phyloP scores from a whole-genome alignment of 2,113 vertebrate species.

The Lipophrys pholis region DNA sequence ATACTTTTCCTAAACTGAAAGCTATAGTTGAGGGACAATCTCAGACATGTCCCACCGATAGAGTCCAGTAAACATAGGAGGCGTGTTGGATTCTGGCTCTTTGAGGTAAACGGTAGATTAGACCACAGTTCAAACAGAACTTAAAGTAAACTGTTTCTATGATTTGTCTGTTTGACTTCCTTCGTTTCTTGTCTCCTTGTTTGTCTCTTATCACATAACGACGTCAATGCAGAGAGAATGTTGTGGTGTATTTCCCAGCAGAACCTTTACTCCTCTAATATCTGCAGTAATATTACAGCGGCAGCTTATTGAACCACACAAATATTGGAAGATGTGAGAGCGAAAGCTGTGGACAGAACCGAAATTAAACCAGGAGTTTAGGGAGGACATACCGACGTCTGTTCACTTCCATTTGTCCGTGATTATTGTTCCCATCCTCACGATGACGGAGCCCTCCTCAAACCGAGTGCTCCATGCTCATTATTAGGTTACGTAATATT shows the following conservation, averaged over 20 bases:
- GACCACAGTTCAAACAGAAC: constrained; percentile 5
- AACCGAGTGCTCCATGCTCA: constrained; percentile 13
- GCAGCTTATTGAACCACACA: constrained; percentile 17
- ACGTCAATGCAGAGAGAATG: constrained; percentile 39
- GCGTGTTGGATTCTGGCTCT: too few species aligned
- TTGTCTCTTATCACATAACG: constrained; percentile 33
- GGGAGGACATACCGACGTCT: too few species aligned
- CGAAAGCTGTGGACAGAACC: neutral
- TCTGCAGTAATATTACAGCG: constrained; percentile 29
- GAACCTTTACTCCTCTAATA: constrained; percentile 32
- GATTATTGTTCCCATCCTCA: neutral
- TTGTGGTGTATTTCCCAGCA: constrained; percentile 9
- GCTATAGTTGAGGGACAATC: too few species aligned
- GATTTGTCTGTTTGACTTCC: constrained; percentile 1
- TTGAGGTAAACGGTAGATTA: too few species aligned
- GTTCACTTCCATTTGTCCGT: constrained; percentile 15
- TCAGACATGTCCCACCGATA: too few species aligned
- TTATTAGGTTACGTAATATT: constrained; percentile 27
- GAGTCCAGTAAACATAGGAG: too few species aligned
- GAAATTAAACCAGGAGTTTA: constrained; percentile 1
- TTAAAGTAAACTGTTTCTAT: constrained; percentile 19
- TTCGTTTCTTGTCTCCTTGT: neutral
- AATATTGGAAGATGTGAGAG: neutral
- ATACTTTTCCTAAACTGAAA: too few species aligned
- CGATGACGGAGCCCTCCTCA: constrained; percentile 24